Evolutionary conservation across 2,888 invertebrate genomes (phyloP), one percentile per base, ranked within the genome.

Genomic region (Steinernema scapterisci): DNA sequence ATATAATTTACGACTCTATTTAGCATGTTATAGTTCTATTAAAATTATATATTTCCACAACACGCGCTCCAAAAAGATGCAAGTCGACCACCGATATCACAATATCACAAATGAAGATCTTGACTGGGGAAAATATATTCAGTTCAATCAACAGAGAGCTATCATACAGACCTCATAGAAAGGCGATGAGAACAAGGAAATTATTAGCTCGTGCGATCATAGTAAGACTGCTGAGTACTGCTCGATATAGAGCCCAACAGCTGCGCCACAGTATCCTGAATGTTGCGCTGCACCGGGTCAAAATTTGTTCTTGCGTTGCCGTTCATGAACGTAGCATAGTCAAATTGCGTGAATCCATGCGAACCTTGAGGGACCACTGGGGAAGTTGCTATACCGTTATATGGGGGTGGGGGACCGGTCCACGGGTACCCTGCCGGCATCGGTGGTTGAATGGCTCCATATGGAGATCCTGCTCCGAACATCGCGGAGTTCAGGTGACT

Each of bases 31-130:
- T 38, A 63, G 13, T 21, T n/a, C 27, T 63, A 63, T 63, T 63
- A 63, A 63, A 63, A 27, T 63, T 63, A 63, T 63, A 63, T 63
- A 27, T 63, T 27, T 63, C 38, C 38, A 38, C 38, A 38, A 38
- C 38, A 38, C 38, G 38, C 38, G 38, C 38, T 38, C 38, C 38
- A 6, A 38, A 38, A 38, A 38, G 38, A 38, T 38, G 38, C 38
- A 38, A 38, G 9, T 38, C 38, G 38, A 38, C 38, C 38, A 38
- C 38, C 38, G 38, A 38, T 38, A 38, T 38, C 38, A 38, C 38
- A 38, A 38, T 38, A 38, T 38, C 38, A 38, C 38, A 38, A 38
- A 38, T 38, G 38, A 38, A 38, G 38, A 38, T 38, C 38, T 38
- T 38, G 38, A 38, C 9, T 38, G 9, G 38, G 38, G 9, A 38